These are phyloP conservation scores for Nyctereutes procyonoides DNA, from an alignment of 2,113 vertebrate species.

Conservation along the genomic window DNA sequence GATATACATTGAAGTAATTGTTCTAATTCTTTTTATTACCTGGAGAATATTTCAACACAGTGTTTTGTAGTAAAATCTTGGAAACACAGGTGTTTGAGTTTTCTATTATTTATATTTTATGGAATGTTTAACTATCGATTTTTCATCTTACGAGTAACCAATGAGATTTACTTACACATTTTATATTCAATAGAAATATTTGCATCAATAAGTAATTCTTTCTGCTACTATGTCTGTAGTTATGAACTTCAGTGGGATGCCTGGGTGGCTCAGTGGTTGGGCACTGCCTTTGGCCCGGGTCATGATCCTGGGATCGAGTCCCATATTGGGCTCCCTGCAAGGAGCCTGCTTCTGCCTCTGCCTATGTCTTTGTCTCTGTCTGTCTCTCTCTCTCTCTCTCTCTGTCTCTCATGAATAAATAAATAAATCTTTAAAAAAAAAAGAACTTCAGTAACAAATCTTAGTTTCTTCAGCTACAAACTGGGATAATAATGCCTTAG, in stretches of 20 bases:
- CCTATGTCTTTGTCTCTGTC: too few species aligned
- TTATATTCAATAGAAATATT: neutral
- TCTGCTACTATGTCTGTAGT: neutral
- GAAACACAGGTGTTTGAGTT: neutral
- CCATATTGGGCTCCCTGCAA: too few species aligned
- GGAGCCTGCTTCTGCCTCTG: too few species aligned
- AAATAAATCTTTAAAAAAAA: too few species aligned
- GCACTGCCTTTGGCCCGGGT: too few species aligned
- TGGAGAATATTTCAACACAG: conserved; percentile 27
- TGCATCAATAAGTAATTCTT: conserved; percentile 20
- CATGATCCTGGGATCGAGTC: too few species aligned
- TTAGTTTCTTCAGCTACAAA: neutral
- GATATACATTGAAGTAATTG: neutral
- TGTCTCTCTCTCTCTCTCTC: too few species aligned
- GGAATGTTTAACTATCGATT: neutral
- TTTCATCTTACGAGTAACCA: neutral
- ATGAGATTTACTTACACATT: neutral
- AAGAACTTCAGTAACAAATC: neutral
- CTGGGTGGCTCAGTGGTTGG: too few species aligned
- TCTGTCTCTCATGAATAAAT: too few species aligned
- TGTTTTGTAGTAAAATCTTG: neutral
- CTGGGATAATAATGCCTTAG: neutral
- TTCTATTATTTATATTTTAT: conserved; percentile 19
- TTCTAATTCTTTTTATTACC: neutral
- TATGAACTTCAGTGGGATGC: neutral